A percentile compares a stretch with the other conserved stretches of the same genome.
These are phyloP conservation scores for Tapirus indicus DNA, from an alignment of 2,797 vertebrate genomes.

Conservation along the genomic window DNA sequence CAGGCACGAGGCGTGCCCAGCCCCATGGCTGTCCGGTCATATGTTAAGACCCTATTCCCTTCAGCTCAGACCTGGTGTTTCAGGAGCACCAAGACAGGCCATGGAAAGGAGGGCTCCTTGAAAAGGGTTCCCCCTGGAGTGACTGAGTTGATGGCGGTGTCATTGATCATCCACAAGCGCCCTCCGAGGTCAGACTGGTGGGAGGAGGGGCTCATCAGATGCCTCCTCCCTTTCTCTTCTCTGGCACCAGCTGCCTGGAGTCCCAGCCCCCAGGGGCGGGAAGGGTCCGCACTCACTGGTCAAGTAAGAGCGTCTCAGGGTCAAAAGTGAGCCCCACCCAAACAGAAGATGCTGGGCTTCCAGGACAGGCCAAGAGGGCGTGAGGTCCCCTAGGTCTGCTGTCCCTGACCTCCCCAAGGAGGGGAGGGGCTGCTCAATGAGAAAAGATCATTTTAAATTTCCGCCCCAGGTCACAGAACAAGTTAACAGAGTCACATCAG, in stretches of 20 bases:
- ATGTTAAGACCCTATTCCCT: neutral
- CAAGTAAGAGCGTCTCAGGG: neutral
- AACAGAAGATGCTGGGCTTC: rapidly evolving
- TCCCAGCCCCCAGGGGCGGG: rapidly evolving
- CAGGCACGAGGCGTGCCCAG: rapidly evolving
- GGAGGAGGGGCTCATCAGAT: neutral
- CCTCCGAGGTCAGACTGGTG: rapidly evolving
- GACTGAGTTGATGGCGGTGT: rapidly evolving
- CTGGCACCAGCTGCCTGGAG: neutral
- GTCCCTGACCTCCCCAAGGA: conserved; percentile 27
- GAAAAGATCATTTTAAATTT: conserved; percentile 77
- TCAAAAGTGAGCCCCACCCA: neutral
- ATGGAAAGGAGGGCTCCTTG: too few relatives aligned
- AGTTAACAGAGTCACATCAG: conserved; percentile 75
- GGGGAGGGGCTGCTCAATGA: neutral
- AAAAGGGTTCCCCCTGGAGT: too few relatives aligned
- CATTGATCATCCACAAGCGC: rapidly evolving
- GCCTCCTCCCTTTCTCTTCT: neutral
- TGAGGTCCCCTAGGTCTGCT: neutral
- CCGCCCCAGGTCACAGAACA: conserved; percentile 83
- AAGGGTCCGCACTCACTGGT: rapidly evolving
- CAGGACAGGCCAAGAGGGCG: neutral
- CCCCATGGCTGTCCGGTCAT: rapidly evolving
- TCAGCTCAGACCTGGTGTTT: neutral
- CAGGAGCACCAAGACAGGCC: rapidly evolving